Base-by-base conservation (phyloP, 2,113 vertebrate genomes). In the Thermophis baileyi region DNA sequence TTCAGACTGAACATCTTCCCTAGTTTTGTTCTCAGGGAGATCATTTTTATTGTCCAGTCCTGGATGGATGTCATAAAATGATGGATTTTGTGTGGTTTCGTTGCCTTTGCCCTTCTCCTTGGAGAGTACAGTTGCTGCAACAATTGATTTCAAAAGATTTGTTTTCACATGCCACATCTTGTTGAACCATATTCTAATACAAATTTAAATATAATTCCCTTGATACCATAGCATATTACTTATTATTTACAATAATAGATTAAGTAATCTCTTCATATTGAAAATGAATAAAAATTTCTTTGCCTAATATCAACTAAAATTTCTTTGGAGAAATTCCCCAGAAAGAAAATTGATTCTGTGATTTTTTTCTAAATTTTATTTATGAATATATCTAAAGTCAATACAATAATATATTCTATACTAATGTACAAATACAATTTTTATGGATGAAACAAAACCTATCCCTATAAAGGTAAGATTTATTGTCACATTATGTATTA, bases 11-110 rank as follows among this genome's bases (percentile, higher is more conserved):
- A 94, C 88, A 92, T 0, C 53, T 88, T 10, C 94, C 30, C 46
- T 87, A 87, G 94, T 93, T 88, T 85, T 87, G 85, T 60, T 94
- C 87, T 55, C 90, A 92, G 93, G 89, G 63, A 92, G 92, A 69
- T 95, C 91, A 0, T 94, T 94, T 91, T 93, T 91, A 87, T 35
- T 94, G 87, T 35, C 89, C 91, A 63, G 87, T 94, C n/a, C 27
- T 89, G 55, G 49, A 47, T 27, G 44, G 40, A 35, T 69, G 18
- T 24, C 51, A 74, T 57, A 22, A 35, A 63, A 2, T 69, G 44
- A 35, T 63, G 91, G 35, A 4, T 86, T 53, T 85, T 53, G 35
- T 24, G 35, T 90, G 40, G 22, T 8, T 40, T 69, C 81, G 35
- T 92, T 85, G 44, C 3, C 35, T 55, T 54, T 90, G 85, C 54